Evolutionary conservation across 2,113 vertebrate genomes (phyloP).

Genomic region (Delphinapterus leucas): DNA sequence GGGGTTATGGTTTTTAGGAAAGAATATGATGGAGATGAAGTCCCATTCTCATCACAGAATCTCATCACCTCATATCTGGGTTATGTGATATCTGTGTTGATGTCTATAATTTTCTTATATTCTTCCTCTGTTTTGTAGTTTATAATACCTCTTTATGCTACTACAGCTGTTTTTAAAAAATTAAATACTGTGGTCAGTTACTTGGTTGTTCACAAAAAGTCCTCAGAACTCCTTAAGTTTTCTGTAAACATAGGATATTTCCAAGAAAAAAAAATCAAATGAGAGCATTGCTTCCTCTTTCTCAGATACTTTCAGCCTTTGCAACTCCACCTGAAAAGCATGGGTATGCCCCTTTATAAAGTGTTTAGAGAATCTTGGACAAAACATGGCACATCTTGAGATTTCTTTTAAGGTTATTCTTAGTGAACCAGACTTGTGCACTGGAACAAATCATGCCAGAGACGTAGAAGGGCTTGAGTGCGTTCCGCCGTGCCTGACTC

Average conservation of each 20-base stretch:
- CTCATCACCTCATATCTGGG: neutral
- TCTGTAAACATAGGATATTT: neutral
- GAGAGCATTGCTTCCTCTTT: neutral
- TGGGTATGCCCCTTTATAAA: neutral
- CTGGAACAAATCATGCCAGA: neutral
- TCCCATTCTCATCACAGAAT: neutral
- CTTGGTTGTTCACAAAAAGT: neutral
- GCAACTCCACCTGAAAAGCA: neutral
- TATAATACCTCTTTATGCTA: neutral
- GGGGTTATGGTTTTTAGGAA: neutral
- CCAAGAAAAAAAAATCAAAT: neutral
- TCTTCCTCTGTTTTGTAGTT: neutral
- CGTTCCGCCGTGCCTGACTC: too few species aligned
- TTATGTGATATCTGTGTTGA: neutral
- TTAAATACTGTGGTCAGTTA: neutral
- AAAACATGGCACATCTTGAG: neutral
- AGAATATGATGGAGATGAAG: neutral
- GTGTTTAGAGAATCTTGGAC: neutral
- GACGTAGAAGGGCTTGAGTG: neutral
- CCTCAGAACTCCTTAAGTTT: neutral
- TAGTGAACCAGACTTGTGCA: neutral
- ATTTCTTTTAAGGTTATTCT: neutral
- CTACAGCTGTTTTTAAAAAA: neutral
- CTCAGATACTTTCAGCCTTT: neutral
- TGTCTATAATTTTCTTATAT: neutral